Base-by-base conservation (phyloP, 2,888 invertebrate species). In the Axea sp. region DNA sequence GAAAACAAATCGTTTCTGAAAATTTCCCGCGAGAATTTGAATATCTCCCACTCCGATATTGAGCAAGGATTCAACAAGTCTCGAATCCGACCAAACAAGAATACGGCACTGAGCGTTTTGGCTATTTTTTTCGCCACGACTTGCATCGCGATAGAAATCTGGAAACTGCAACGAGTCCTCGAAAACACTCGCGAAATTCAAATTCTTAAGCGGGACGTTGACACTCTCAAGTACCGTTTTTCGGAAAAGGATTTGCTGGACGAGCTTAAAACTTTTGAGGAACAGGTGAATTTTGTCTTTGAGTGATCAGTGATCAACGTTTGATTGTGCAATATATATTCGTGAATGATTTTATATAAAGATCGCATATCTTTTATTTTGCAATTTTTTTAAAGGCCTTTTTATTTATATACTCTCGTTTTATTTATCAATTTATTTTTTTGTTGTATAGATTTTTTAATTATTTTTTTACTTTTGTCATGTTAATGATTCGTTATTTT, bases 21-120 rank as follows among this genome's bases (percentile, higher is more conserved):
- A 60, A 81, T 86, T 69, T 86, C 86, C 2, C 81, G 86, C 0
- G 87, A 86, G 51, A 86, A 86, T 69, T 62, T 87, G 28, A 85
- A 80, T 55, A 82, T 86, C 17, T 84, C 84, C 4, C 80, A 83
- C 5, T 81, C 83, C 1, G 85, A 87, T 14, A 60, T 86, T 1
- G 86, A 87, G 33, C 83, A 82, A 45, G 83, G 84, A 0, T 83
- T 84, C 51, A 82, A 80, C 31, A 81, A 77, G 51, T 49, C 60
- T 0, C 57, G 64, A 9, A 76, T 30, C 7, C 45, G 49, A 24
- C 31, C 60, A 30, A 77, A 75, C 8, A 78, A 76, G 5, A 78
- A 78, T 11, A 82, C 80, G 1, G 37, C 83, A 1, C 31, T 87
- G 5, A 84, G 82, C 26, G 59, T 80, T 2, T 24, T 77, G 1